Conservation (phyloP, 2,888 invertebrate species). For the Leuctra nigra region DNA sequence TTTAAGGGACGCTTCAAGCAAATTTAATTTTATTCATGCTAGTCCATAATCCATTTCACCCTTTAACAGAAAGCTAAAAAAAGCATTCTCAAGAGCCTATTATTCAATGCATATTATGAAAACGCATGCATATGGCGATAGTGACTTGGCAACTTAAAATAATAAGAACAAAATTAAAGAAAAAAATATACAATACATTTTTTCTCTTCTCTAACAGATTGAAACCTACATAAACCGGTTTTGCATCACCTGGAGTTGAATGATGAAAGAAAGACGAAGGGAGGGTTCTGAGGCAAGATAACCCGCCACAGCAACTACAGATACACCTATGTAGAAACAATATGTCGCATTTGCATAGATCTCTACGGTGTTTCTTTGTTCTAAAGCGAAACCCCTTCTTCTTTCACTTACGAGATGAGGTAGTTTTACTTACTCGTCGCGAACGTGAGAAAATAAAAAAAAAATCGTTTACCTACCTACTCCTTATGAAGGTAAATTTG, state of each 20-base stretch:
- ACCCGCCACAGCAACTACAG: too few relatives aligned
- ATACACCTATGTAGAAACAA: too few relatives aligned
- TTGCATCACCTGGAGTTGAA: not conserved
- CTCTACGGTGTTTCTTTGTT: slow-evolving; percentile 1
- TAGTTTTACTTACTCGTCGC: too few relatives aligned
- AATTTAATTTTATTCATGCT: slow-evolving; percentile 4
- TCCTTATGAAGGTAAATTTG: too few relatives aligned
- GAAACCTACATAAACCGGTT: not conserved
- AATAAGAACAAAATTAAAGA: slow-evolving; percentile 7
- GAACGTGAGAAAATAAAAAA: too few relatives aligned
- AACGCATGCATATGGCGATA: not conserved
- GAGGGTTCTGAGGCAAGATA: not conserved
- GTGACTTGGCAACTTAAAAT: slow-evolving; percentile 15
- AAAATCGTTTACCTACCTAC: too few relatives aligned
- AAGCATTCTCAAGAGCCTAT: not conserved
- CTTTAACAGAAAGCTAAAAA: not conserved
- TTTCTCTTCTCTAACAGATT: slow-evolving; percentile 13
- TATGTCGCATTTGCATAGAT: slow-evolving; percentile 7
- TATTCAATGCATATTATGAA: not conserved
- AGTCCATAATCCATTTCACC: not conserved
- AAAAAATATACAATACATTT: not conserved
- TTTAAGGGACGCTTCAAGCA: not conserved
- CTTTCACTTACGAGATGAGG: too few relatives aligned
- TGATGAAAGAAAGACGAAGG: not conserved
- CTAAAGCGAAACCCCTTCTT: not conserved